Evolutionary conservation across 2,797 vertebrate genomes (phyloP), one percentile per base, ranked within the genome.

Genomic region (Pseudotriccus pelzelni): DNA sequence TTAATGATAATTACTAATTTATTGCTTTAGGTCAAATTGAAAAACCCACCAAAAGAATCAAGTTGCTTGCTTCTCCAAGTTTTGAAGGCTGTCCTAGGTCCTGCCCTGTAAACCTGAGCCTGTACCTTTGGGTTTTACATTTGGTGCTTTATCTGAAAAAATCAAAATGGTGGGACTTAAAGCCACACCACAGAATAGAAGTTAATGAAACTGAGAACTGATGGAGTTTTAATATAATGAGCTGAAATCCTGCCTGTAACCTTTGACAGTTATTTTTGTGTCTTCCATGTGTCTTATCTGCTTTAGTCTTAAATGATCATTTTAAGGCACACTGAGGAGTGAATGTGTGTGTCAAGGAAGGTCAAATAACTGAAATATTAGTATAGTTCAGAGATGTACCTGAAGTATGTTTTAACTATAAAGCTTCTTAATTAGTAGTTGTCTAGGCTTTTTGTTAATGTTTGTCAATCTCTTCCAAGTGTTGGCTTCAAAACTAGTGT

Each of bases 371-470:
- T 77, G 73, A 81, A 82, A 70, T 69, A 73, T 6, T 53, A 49
- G 59, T 82, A 14, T 72, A 87, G 63, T 72, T 96, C 85, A 92
- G 74, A 92, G 90, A 53, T 41, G 81, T n/a, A 86, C 20, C 63
- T 93, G 90, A 73, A 91, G 90, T 94, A 70, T 70, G 83, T 73
- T 73, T 87, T 47, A 47, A 78, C 34, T 93, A 15, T 79, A 84
- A 92, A 93, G 46, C 50, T 94, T 75, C 77, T 88, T 94, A 94
- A 94, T 94, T 79, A 88, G 87, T 83, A 85, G 46, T 85, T 85
- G 67, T 34, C 34, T 46, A 25, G 36, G 73, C 52, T 89, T 90
- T 91, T 67, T 90, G 52, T 87, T 93, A 91, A 79, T 55, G 27
- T 88, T 81, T 93, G 63, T 87, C 81, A 56, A 16, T 77, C 50